Percentiles rank a stretch among this genome's conserved stretches.
phyloP scores from a whole-genome alignment of 2,888 invertebrate genomes.

The Willowsia nigromaculata region DNA sequence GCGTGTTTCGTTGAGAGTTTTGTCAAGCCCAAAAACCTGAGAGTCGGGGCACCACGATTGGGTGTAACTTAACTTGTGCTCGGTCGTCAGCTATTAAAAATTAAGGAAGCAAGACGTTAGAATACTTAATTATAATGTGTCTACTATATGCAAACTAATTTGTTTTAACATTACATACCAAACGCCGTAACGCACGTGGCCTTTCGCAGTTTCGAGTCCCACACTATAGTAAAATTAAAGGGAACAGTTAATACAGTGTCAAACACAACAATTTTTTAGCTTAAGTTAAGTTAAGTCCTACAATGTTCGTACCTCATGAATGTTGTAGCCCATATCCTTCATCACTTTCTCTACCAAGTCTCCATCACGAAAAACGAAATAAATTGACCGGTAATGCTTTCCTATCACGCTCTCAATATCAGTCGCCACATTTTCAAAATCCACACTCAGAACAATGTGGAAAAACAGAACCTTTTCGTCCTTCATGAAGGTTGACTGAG shows the following conservation, averaged over 20 bases:
- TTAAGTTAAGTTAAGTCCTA: background rate
- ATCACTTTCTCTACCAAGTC: conserved; percentile 39
- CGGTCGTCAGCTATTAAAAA: conserved; percentile 18
- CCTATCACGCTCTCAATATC: conserved; percentile 13
- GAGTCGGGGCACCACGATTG: conserved; percentile 59
- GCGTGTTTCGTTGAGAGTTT: background rate
- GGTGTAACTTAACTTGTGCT: conserved; percentile 36
- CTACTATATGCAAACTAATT: too few species aligned
- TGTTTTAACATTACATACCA: conserved; percentile 18
- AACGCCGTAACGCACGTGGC: background rate
- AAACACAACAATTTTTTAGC: background rate
- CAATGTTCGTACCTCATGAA: conserved; percentile 23
- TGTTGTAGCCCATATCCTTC: conserved; percentile 37
- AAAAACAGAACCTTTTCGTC: conserved; percentile 56
- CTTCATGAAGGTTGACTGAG: conserved; percentile 23
- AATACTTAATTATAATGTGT: too few species aligned
- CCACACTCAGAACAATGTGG: conserved; percentile 48
- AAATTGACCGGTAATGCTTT: conserved; percentile 50
- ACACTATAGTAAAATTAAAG: conserved; percentile 30
- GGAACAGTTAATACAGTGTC: background rate
- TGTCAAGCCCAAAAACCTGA: conserved; percentile 48
- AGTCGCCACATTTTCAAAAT: conserved; percentile 23
- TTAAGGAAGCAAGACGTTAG: background rate
- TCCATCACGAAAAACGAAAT: conserved; percentile 48
- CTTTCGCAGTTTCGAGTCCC: conserved; percentile 46